A percentile compares a stretch with the other conserved stretches of the same genome.
phyloP scores from a whole-genome alignment of 1,140 invertebrate genomes.

The Nasonia giraulti region DNA sequence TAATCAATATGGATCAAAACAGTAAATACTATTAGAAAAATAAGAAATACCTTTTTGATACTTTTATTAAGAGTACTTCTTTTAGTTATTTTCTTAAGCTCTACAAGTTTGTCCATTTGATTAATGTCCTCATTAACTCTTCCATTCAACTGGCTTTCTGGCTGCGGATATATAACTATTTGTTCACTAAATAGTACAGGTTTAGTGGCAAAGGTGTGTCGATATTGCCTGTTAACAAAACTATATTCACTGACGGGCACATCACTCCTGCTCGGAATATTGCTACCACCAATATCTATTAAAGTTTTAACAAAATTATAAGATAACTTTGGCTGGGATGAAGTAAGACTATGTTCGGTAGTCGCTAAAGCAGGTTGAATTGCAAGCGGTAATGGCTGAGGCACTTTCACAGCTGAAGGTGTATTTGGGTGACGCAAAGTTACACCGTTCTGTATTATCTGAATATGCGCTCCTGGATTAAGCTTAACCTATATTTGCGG shows the following conservation, averaged over 20 bases:
- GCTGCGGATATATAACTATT: constrained; percentile 50
- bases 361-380: not conserved
- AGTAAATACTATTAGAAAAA: not conserved
- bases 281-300: not conserved
- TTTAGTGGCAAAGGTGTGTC: constrained; percentile 52
- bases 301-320: constrained; percentile 9
- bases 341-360: not conserved
- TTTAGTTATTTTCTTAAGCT: constrained; percentile 55
- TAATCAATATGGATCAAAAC: not conserved
- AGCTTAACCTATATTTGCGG: constrained; percentile 64
- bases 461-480: constrained; percentile 67
- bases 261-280: not conserved
- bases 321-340: not conserved
- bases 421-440: constrained; percentile 67
- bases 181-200: too few relatives aligned
- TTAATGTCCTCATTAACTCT: constrained; percentile 25
- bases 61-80: constrained; percentile 67
- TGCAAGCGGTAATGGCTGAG: constrained; percentile 45
- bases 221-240: constrained; percentile 62
- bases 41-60: constrained; percentile 51
- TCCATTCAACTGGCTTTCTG: constrained; percentile 49
- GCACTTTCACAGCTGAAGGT: constrained; percentile 52
- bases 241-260: constrained; percentile 56
- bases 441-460: constrained; percentile 66
- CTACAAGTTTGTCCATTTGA: constrained; percentile 6